These are phyloP conservation scores for Pleuronectes platessa DNA, from an alignment of 2,113 vertebrate species.

Conservation along the genomic window DNA sequence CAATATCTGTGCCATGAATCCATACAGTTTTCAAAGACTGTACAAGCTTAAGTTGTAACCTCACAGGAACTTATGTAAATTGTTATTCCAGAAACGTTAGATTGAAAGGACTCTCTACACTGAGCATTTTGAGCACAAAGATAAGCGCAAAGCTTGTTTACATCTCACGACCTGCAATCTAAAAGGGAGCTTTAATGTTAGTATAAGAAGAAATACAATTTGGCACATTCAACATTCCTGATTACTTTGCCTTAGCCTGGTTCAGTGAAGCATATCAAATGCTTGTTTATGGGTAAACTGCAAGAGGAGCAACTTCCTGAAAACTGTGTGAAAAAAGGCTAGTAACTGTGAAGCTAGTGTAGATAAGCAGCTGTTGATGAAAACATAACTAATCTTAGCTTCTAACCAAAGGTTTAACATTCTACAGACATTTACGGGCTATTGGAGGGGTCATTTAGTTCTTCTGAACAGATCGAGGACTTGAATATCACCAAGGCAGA, in stretches of 20 bases:
- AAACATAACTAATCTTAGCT: neutral
- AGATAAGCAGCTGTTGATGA: slow-evolving; percentile 32
- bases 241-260: slow-evolving; percentile 25
- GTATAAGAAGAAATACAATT: neutral
- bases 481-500: too few species aligned
- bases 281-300: slow-evolving; percentile 45
- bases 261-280: slow-evolving; percentile 51
- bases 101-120: neutral
- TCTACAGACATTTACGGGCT: neutral
- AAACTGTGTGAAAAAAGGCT: slow-evolving; percentile 15
- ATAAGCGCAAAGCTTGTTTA: neutral
- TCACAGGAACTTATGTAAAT: too few species aligned
- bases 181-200: neutral
- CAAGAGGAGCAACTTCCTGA: slow-evolving; percentile 42
- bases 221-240: too few species aligned
- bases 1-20: neutral
- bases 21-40: slow-evolving; percentile 13
- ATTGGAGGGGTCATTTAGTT: too few species aligned
- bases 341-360: slow-evolving; percentile 28
- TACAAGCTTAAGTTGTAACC: neutral
- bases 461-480: too few species aligned
- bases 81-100: too few species aligned
- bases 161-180: neutral
- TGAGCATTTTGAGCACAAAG: neutral
- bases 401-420: slow-evolving; percentile 27